These are phyloP conservation scores for Patella pellucida DNA, from an alignment of 2,888 invertebrate genomes.

Conservation along the genomic window DNA sequence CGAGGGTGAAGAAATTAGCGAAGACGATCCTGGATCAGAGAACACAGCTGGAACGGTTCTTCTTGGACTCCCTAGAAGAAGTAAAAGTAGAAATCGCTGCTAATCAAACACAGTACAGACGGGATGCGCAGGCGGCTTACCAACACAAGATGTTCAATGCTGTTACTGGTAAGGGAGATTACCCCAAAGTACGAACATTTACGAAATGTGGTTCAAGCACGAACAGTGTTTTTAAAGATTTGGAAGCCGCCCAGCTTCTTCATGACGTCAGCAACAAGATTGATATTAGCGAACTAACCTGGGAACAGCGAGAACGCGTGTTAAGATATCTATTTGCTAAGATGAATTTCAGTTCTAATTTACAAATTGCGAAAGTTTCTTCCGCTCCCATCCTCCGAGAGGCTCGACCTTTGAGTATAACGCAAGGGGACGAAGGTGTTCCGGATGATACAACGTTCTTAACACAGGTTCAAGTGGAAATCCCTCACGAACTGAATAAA, in stretches of 20 bases:
- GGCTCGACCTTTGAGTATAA: conserved; percentile 39
- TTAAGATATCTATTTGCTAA: conserved; percentile 69
- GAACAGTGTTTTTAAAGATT: conserved; percentile 70
- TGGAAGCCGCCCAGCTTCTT: conserved; percentile 67
- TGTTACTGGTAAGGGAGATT: conserved; percentile 65
- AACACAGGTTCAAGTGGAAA: conserved; percentile 56
- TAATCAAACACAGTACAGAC: conserved; percentile 68
- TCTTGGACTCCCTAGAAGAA: conserved; percentile 67
- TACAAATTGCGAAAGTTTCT: conserved; percentile 35
- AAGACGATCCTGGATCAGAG: conserved; percentile 70
- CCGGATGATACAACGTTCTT: conserved; percentile 53
- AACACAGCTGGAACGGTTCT: conserved; percentile 70
- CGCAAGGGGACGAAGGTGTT: conserved; percentile 37
- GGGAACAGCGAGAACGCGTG: conserved; percentile 71
- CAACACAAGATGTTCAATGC: conserved; percentile 68
- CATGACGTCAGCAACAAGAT: conserved; percentile 57
- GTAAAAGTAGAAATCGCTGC: conserved; percentile 66
- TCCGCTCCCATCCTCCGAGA: conserved; percentile 44
- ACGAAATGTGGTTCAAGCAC: conserved; percentile 67
- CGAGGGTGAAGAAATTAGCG: conserved; percentile 68
- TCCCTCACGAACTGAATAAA: conserved; percentile 10
- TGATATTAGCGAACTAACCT: conserved; percentile 69
- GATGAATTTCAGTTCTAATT: conserved; percentile 60
- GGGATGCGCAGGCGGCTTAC: conserved; percentile 69
- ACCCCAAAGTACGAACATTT: conserved; percentile 69